These are phyloP conservation scores for Gallinago nigripennis DNA, from an alignment of 2,797 vertebrate genomes.

Conservation along the genomic window DNA sequence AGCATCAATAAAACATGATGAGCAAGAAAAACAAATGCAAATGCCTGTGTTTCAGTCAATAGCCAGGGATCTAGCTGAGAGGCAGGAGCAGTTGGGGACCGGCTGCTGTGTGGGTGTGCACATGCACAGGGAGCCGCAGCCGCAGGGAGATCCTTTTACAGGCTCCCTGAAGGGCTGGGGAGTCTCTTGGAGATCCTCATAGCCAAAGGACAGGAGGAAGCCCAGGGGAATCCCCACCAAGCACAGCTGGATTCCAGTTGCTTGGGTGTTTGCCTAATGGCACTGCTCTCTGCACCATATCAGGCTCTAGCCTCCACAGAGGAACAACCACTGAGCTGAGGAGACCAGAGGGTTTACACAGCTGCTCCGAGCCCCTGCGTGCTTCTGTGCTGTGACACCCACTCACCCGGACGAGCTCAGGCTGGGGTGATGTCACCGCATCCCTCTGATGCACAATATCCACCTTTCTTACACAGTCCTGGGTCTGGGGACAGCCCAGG, in stretches of 20 bases:
- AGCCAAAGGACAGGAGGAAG: constrained; percentile 29
- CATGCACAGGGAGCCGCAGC: neutral
- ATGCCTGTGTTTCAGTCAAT: constrained; percentile 45
- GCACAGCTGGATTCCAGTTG: neutral
- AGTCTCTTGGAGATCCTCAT: neutral
- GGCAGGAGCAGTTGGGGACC: constrained; percentile 24
- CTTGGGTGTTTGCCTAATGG: neutral
- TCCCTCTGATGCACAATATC: neutral
- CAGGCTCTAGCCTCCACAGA: neutral
- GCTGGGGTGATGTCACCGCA: neutral
- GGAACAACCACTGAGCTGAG: neutral
- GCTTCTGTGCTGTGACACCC: neutral
- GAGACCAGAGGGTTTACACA: neutral
- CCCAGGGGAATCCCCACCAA: constrained; percentile 18
- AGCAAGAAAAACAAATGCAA: constrained; percentile 65
- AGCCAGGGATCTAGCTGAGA: constrained; percentile 28
- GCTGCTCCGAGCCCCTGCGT: neutral
- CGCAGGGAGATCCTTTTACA: neutral
- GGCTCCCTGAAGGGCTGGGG: neutral
- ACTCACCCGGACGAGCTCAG: neutral
- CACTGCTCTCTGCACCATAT: neutral
- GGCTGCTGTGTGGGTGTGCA: constrained; percentile 27
- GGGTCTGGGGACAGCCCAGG: neutral
- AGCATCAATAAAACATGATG: constrained; percentile 66
- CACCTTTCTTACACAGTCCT: neutral